Evolutionary conservation across 2,797 vertebrate genomes (phyloP).

Genomic region (Labroides dimidiatus): DNA sequence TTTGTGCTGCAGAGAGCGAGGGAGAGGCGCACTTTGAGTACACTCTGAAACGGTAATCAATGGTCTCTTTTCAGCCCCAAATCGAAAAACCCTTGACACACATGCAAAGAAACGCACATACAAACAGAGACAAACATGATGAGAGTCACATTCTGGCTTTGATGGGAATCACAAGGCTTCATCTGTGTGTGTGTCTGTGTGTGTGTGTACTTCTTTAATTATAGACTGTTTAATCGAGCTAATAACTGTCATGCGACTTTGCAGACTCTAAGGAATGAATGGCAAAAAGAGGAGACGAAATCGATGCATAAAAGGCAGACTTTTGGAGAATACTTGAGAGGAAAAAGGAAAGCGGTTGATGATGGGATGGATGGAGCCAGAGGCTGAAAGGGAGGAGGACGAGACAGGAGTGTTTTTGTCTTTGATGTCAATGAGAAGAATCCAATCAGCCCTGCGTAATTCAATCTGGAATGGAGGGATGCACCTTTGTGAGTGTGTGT

Average conservation of each 20-base stretch:
- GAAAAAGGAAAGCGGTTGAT: slow-evolving; percentile 11
- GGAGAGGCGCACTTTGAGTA: slow-evolving; percentile 57
- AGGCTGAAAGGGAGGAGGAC: slow-evolving; percentile 30
- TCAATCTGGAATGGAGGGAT: slow-evolving; percentile 75
- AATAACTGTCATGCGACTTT: slow-evolving; percentile 70
- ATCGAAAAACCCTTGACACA: slow-evolving; percentile 56
- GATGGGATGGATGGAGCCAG: slow-evolving; percentile 42
- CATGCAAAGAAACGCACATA: slow-evolving; percentile 18
- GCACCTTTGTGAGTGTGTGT: slow-evolving; percentile 51
- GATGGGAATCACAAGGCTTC: slow-evolving; percentile 67
- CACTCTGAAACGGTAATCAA: slow-evolving; percentile 76
- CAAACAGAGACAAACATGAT: slow-evolving; percentile 40
- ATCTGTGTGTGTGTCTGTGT: slow-evolving; percentile 26
- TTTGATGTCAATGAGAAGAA: slow-evolving; percentile 74
- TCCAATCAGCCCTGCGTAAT: slow-evolving; percentile 79
- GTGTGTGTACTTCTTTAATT: slow-evolving; percentile 56
- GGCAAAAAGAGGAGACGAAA: slow-evolving; percentile 22
- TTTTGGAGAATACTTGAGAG: slow-evolving; percentile 34
- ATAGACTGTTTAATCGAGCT: slow-evolving; percentile 65
- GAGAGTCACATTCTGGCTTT: slow-evolving; percentile 69
- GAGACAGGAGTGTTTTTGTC: slow-evolving; percentile 65
- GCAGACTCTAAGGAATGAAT: slow-evolving; percentile 41
- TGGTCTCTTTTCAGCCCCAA: slow-evolving; percentile 62
- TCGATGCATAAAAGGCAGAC: slow-evolving; percentile 35
- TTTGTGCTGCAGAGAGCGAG: slow-evolving; percentile 68